phyloP scores from a whole-genome alignment of 2,797 vertebrate species.

The Mareca penelope region DNA sequence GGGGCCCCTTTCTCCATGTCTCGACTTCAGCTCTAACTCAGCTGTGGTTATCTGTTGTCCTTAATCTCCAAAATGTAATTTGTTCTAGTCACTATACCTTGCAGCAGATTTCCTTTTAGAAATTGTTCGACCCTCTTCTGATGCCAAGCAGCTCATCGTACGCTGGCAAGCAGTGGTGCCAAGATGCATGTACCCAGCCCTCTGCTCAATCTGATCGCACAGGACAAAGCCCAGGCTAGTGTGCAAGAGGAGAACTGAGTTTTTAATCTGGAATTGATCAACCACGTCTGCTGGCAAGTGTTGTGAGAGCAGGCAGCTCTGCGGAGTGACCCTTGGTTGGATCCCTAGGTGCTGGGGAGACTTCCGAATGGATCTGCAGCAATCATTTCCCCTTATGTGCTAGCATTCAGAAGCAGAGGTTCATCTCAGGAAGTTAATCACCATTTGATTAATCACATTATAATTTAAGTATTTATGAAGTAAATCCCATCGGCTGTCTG shows the following conservation, averaged over 20 bases:
- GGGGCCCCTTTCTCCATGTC: background rate
- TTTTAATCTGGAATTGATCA: background rate
- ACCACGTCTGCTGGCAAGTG: background rate
- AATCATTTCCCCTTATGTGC: background rate
- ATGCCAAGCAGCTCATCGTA: background rate
- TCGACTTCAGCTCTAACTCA: background rate
- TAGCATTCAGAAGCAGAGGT: background rate
- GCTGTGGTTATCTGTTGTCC: background rate
- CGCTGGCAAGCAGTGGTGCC: background rate
- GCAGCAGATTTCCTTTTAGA: background rate
- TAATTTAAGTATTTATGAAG: background rate
- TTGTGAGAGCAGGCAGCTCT: background rate
- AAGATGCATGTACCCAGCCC: rapidly evolving
- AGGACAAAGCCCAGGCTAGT: background rate
- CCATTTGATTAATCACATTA: background rate
- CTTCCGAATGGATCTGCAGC: background rate
- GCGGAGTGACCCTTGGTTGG: background rate
- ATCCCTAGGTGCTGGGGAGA: background rate
- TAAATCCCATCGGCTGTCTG: background rate
- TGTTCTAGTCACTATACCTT: background rate
- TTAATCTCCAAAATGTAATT: background rate
- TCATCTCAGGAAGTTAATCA: background rate
- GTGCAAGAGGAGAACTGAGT: background rate
- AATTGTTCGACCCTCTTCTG: background rate
- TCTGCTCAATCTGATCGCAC: rapidly evolving